A percentile compares a stretch with the other conserved stretches of the same genome.
phyloP scores from a whole-genome alignment of 2,888 invertebrate genomes.

The Tupiocoris notatus region DNA sequence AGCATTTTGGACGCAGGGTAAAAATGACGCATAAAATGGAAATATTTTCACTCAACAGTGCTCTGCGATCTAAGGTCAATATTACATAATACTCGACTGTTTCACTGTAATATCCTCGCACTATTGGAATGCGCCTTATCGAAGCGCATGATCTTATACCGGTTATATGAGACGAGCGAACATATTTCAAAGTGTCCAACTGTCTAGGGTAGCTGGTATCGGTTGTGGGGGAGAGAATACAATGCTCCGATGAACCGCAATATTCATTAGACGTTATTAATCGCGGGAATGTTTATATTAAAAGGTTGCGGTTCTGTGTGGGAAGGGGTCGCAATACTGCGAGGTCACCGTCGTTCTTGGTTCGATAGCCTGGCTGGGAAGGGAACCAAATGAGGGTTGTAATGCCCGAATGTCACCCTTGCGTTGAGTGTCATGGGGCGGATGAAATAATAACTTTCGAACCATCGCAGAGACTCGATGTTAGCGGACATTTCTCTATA shows the following conservation, averaged over 20 bases:
- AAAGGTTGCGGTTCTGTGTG: conserved; percentile 26
- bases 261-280: conserved; percentile 48
- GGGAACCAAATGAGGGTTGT: conserved; percentile 13
- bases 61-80: too few relatives aligned
- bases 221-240: not conserved
- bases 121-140: too few relatives aligned
- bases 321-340: conserved; percentile 21
- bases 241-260: conserved; percentile 30
- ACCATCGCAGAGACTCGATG: not conserved
- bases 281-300: conserved; percentile 48
- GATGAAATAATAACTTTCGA: conserved; percentile 7
- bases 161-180: not conserved
- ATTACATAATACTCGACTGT: too few relatives aligned
- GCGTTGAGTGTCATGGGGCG: not conserved
- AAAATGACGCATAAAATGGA: too few relatives aligned
- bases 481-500: not conserved
- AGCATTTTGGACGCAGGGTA: too few relatives aligned
- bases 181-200: conserved; percentile 38
- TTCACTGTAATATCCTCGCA: too few relatives aligned
- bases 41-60: too few relatives aligned
- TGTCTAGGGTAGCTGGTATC: conserved; percentile 1
- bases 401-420: conserved; percentile 14
- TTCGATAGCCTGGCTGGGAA: not conserved
- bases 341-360: conserved; percentile 20
- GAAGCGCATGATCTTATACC: too few relatives aligned